These are phyloP conservation scores for Chaetura pelagica DNA, from an alignment of 2,113 vertebrate genomes.

Conservation along the genomic window DNA sequence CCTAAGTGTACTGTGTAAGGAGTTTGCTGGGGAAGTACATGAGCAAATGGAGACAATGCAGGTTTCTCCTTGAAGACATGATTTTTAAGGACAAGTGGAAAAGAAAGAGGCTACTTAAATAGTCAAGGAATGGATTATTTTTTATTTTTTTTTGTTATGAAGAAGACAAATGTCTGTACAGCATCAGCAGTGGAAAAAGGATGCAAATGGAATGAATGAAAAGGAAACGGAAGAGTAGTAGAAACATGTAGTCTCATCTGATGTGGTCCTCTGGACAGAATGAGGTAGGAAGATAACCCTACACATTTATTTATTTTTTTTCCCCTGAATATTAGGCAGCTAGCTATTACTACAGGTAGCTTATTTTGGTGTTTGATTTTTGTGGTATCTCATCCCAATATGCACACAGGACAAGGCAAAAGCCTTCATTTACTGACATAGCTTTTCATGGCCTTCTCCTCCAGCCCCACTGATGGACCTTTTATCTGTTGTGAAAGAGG, in stretches of 20 bases:
- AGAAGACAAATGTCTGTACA: neutral
- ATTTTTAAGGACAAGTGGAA: neutral
- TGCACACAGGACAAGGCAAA: neutral
- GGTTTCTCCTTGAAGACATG: neutral
- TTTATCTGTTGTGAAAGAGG: constrained; percentile 21
- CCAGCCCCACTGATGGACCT: neutral
- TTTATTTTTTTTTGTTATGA: neutral
- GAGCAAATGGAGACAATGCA: neutral
- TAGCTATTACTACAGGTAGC: neutral
- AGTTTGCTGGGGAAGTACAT: neutral
- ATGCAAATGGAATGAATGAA: neutral
- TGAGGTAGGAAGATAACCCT: neutral
- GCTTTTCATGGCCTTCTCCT: neutral
- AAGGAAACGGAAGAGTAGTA: neutral
- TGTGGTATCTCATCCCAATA: neutral
- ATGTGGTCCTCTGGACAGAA: neutral
- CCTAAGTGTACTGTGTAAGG: neutral
- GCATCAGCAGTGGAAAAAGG: neutral
- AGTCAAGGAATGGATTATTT: neutral
- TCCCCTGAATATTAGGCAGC: neutral
- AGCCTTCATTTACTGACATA: neutral
- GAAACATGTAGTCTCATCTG: neutral
- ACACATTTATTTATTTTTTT: neutral
- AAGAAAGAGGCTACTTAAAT: neutral
- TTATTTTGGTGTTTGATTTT: constrained; percentile 1